Evolutionary conservation across 1,140 invertebrate species (phyloP).

Genomic region (Psilanteris sp.): DNA sequence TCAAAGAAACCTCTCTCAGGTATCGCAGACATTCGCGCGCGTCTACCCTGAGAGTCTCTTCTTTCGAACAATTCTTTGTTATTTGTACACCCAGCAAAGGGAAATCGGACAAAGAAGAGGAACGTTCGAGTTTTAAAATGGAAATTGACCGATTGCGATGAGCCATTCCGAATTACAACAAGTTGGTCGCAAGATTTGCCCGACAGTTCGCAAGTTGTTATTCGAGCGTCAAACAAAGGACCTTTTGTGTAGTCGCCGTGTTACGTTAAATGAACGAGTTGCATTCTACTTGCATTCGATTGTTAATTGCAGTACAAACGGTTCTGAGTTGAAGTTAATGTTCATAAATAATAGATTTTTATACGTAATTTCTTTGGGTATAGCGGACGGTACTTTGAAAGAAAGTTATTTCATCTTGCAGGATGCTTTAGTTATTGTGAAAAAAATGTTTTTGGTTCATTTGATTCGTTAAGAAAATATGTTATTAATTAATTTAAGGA

Average conservation of each 20-base stretch:
- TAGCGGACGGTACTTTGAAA: too few relatives aligned
- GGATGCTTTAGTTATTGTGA: too few relatives aligned
- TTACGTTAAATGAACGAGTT: constrained; percentile 1
- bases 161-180: constrained; percentile 5
- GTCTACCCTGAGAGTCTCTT: not conserved
- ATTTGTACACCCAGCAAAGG: too few relatives aligned
- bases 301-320: too few relatives aligned
- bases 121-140: not conserved
- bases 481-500: too few relatives aligned
- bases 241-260: constrained; percentile 1
- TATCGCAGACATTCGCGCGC: constrained; percentile 37
- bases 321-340: too few relatives aligned
- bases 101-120: constrained; percentile 2
- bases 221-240: constrained; percentile 20
- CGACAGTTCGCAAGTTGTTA: constrained; percentile 9
- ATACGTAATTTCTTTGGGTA: too few relatives aligned
- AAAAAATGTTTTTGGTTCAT: too few relatives aligned
- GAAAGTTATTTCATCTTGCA: too few relatives aligned
- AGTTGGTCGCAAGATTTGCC: constrained; percentile 2
- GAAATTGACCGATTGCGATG: constrained; percentile 7
- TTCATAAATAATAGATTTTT: too few relatives aligned
- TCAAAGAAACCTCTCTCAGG: constrained; percentile 78
- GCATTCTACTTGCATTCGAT: not conserved
- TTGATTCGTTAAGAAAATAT: too few relatives aligned
- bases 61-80: too few relatives aligned